phyloP scores from a whole-genome alignment of 2,113 vertebrate species.

The Oophaga pumilio region DNA sequence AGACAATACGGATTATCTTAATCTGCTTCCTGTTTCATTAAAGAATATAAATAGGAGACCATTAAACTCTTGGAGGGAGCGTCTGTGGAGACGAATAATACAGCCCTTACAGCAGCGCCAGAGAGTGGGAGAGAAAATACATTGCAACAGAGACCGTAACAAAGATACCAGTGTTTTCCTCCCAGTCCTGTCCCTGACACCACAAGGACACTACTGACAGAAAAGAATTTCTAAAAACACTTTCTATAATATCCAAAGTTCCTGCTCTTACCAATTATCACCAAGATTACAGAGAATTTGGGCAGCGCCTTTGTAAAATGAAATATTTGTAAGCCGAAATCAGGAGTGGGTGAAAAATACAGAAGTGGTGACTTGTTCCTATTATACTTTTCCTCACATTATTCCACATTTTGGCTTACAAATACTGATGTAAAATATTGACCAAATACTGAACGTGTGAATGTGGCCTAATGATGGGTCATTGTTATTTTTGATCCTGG shows the following conservation, averaged over 20 bases:
- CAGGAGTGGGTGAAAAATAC: too few species aligned
- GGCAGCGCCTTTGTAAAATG: too few species aligned
- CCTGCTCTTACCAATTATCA: neutral
- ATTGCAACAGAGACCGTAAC: slow-evolving; percentile 15
- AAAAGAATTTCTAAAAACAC: neutral
- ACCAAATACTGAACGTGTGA: too few species aligned
- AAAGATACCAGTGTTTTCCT: slow-evolving; percentile 40
- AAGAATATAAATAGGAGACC: neutral
- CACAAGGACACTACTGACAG: neutral
- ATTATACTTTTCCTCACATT: too few species aligned
- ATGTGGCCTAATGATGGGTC: too few species aligned
- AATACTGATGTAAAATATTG: too few species aligned
- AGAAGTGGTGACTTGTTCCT: too few species aligned
- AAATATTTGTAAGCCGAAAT: too few species aligned
- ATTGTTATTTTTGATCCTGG: too few species aligned
- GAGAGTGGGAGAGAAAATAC: neutral
- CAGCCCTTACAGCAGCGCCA: slow-evolving; percentile 11
- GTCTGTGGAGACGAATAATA: slow-evolving; percentile 5
- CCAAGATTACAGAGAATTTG: neutral
- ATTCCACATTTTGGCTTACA: too few species aligned
- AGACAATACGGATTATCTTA: neutral
- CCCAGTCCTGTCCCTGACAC: neutral
- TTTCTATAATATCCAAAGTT: slow-evolving; percentile 17
- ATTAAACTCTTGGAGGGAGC: neutral
- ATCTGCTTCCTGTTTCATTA: neutral